Base-by-base conservation (phyloP, 2,888 invertebrate genomes). In the Clistopyga incitator region DNA sequence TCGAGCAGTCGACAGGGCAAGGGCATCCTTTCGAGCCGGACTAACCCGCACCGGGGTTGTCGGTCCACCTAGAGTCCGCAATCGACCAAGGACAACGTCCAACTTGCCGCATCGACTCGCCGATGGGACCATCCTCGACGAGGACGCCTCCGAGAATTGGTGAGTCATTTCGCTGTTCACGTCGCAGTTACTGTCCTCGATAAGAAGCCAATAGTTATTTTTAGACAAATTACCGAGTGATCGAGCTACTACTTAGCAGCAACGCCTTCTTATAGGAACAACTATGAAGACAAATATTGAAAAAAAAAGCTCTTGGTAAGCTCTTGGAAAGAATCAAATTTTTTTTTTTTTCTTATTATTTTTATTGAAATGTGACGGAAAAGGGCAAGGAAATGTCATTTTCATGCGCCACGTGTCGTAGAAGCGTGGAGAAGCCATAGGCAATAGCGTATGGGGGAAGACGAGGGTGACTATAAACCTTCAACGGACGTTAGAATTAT, bases 51-150 rank as follows among this genome's bases (percentile, higher is more conserved):
- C 92, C 78, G 92, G 92, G 68, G 92, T 92, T 82, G 92, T 92
- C 85, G 92, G 92, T 86, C 91, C 92, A 68, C 88, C 91, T n/a
- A 90, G 92, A 81, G 89, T 90, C 87, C 90, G 92, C 84, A 92
- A 88, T 88, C 90, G 92, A 87, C 90, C 94, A 94, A 89, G 95
- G 94, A 86, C 93, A 94, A 87, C 93, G 94, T 90, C 94, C 94
- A 91, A 94, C 94, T 87, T 95, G 94, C 92, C 93, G 94, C 90
- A 95, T 95, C 95, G 95, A 84, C 95, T 95, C 78, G 94, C 95
- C 90, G 95, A 95, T 93, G 95, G 95, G 87, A 95, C 95, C 84
- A 94, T 95, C 88, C 94, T 95, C 86, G 95, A 95, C 92, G 95
- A 95, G 90, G 95, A 95, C 90, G 95, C 91, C 56, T 92, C 92